Evolutionary conservation across 2,888 invertebrate species (phyloP), one percentile per base, ranked within the genome.

Genomic region (Galerucella nymphaeae): DNA sequence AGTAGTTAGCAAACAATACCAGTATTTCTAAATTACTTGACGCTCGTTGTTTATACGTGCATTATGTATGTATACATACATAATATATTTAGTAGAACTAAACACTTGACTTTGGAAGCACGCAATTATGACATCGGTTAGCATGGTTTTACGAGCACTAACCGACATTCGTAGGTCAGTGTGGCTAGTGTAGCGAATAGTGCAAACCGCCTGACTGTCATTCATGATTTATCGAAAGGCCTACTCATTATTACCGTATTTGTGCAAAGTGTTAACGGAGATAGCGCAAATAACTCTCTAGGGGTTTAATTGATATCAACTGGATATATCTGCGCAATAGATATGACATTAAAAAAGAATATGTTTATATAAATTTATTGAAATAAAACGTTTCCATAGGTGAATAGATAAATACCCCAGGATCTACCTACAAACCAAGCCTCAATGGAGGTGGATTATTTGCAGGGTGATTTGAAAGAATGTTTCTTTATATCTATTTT

Each of bases 21-120:
- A n/a, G n/a, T n/a, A n/a, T n/a, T n/a, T n/a, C n/a, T n/a, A n/a
- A n/a, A n/a, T n/a, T n/a, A n/a, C n/a, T n/a, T n/a, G n/a, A n/a
- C n/a, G n/a, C n/a, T n/a, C n/a, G n/a, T n/a, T n/a, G n/a, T n/a
- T 48, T 48, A 48, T 48, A 45, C 4, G 13, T 45, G 42, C 14
- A 50, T 14, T 50, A 8, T n/a, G 20, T 42, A 23, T 50, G 20
- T 41, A 57, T 48, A 45, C 42, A 70, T 45, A 8, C 30, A 30
- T 30, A 30, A 30, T 30, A 30, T 30, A 30, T 30, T 18, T 30
- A 66, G 70, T 48, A 72, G 74, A 69, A 75, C 75, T 74, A 75
- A 77, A 79, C 77, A 79, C 77, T 79, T 77, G 77, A 77, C 76
- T 76, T 76, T 73, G 74, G 75, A 76, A 53, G 75, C 78, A 76